These are phyloP conservation scores for Rallus crepitans DNA, from an alignment of 2,797 vertebrate species.

Conservation along the genomic window DNA sequence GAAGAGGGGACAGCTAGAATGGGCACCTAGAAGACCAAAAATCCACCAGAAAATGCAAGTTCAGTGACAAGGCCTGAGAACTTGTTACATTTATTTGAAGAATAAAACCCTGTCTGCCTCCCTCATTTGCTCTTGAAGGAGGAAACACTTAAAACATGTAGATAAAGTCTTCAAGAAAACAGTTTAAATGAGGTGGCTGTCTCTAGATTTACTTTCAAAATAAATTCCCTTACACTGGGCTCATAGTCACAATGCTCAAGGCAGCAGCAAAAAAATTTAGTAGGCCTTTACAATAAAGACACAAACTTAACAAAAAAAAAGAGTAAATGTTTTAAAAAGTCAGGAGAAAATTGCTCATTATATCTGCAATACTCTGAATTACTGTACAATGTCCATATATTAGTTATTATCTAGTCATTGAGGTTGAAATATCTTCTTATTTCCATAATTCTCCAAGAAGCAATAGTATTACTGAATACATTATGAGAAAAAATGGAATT, in stretches of 20 bases:
- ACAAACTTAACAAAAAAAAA: neutral
- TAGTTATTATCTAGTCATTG: neutral
- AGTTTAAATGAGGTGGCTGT: neutral
- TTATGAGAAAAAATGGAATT: neutral
- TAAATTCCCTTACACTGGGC: neutral
- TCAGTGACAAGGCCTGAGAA: neutral
- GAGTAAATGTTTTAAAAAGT: neutral
- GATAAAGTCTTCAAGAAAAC: neutral
- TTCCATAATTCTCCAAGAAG: neutral
- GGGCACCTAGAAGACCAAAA: neutral
- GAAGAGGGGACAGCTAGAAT: neutral
- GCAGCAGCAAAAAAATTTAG: neutral
- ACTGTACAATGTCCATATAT: neutral
- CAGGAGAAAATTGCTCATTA: neutral
- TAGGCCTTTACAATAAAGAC: neutral
- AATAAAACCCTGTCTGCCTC: neutral
- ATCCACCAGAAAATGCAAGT: neutral
- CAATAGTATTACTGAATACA: neutral
- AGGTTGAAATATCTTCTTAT: neutral
- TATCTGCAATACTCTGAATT: neutral
- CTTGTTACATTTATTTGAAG: neutral
- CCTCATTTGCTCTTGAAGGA: neutral
- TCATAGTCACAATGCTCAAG: neutral
- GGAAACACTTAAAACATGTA: neutral
- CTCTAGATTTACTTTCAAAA: constrained; percentile 3